Evolutionary conservation across 2,113 vertebrate genomes (phyloP).

Genomic region (Etheostoma cragini): DNA sequence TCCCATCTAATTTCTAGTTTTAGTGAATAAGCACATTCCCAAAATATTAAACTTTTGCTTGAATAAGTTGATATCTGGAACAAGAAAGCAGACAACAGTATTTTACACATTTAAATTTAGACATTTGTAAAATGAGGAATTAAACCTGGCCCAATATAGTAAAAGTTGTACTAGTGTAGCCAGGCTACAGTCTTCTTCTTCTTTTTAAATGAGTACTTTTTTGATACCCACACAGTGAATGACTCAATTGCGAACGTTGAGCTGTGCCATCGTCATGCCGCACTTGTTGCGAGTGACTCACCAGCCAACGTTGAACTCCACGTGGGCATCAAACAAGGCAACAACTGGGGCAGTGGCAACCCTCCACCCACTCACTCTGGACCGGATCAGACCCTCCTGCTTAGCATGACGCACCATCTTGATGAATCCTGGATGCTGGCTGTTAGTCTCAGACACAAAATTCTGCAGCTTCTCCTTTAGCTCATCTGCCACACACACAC

Average conservation of each 20-base stretch:
- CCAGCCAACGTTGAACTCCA: slow-evolving; percentile 97
- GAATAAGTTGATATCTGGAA: neutral
- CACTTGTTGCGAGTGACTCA: slow-evolving; percentile 79
- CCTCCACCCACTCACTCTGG: slow-evolving; percentile 96
- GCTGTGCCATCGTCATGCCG: slow-evolving; percentile 23
- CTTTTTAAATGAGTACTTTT: slow-evolving; percentile 30
- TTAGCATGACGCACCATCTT: slow-evolving; percentile 93
- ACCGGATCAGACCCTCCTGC: slow-evolving; percentile 96
- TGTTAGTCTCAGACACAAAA: slow-evolving; percentile 92
- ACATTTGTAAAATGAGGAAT: slow-evolving; percentile 18
- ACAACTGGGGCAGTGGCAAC: slow-evolving; percentile 93
- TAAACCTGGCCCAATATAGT: neutral
- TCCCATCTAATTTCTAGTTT: too few species aligned
- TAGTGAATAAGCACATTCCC: neutral
- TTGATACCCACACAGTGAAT: slow-evolving; percentile 39
- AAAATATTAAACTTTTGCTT: neutral
- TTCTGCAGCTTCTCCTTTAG: slow-evolving; percentile 92
- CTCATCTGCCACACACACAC: slow-evolving; percentile 85
- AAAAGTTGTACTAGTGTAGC: slow-evolving; percentile 28
- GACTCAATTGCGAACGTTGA: slow-evolving; percentile 40
- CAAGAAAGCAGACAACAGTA: neutral
- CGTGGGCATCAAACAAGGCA: slow-evolving; percentile 96
- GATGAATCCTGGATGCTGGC: slow-evolving; percentile 90
- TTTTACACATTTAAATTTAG: slow-evolving; percentile 1
- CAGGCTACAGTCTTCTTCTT: slow-evolving; percentile 4